Evolutionary conservation across 2,888 invertebrate genomes (phyloP), one percentile per base, ranked within the genome.

Genomic region (Ecliptopera silaceata): DNA sequence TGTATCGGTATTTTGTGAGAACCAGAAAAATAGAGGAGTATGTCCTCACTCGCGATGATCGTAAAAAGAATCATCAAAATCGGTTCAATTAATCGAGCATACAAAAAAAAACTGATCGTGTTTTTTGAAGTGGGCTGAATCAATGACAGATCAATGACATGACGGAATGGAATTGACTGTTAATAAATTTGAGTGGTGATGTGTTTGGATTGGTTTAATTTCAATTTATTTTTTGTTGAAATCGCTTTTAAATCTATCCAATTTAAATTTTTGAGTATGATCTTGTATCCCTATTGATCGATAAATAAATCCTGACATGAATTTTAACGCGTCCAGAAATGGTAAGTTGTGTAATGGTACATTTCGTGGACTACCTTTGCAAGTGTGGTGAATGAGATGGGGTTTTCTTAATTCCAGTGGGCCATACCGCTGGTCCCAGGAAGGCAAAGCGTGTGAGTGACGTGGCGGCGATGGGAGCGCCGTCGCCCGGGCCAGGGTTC

Each of bases 381-480:
- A 36, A 43, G 29, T 20, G 22, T 29, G 53, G 38, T 49, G 49
- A 17, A 15, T 43, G 15, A 15, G 45, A 42, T 52, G 52, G 49
- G n/a, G 10, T 29, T n/a, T 12, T 46, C 22, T 61, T 59, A 46
- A 48, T 58, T 79, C 10, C 61, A 89, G 90, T 89, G 63, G 80
- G 79, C 20, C 82, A 77, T 41, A 61, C 77, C 5, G 84, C 88
- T 5, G 90, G 88, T 22, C 81, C 86, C 41, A 88, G 93, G 45
- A 94, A 94, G 82, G 87, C 93, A 1, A 94, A 95, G 79, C 88
- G 95, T 44, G 94, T 95, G 11, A 94, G 94, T 71, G 95, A 95
- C 86, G 92, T 95, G 6, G 93, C 93, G 54, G 93, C 94, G 0
- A 93, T 95, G 93, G 95, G 94, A n/a, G 91, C 79, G 3, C 91